Evolutionary conservation across 2,113 vertebrate genomes (phyloP), one percentile per base, ranked within the genome.

Genomic region (Rhea pennata): DNA sequence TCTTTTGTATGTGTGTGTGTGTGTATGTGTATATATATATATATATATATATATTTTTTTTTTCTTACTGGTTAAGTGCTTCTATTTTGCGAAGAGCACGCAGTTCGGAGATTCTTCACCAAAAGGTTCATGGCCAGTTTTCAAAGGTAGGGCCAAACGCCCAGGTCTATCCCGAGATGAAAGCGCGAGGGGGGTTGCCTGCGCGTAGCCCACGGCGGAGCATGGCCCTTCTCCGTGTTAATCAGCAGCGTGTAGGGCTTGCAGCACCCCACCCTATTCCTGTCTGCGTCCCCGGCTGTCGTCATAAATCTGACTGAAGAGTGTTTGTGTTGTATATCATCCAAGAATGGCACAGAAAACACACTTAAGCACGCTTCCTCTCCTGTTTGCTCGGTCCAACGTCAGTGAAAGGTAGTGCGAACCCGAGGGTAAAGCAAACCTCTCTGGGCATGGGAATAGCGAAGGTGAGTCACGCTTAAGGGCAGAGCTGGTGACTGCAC

Each of bases 341-440:
- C 98, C 97, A 98, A 98, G 97, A 97, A 97, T 97, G 48, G 91
- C 97, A 97, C 91, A 96, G 95, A 94, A 95, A 97, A 96, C 97
- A 96, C 84, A 96, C 96, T 97, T 97, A 90, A 97, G 94, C 97
- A 95, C 96, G 94, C 94, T 96, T 98, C 96, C 97, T 97, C 77
- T 96, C 46, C 96, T 98, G 97, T 97, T 98, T 97, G 94, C 97
- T 92, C 93, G 88, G 92, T 95, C 91, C 90, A 84, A 83, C 84
- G 93, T 97, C 96, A 97, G 59, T 80, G 81, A 90, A 90, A 96
- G 94, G 80, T 94, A 95, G 94, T 96, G 86, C 86, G 96, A 97
- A 97, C 90, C 96, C 97, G 77, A 95, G 98, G 97, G 96, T 97
- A 98, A 96, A 97, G 96, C 97, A 97, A 97, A 98, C 96, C 97